Conservation (phyloP, 2,113 vertebrate genomes). For the Sphyrna mokarran region DNA sequence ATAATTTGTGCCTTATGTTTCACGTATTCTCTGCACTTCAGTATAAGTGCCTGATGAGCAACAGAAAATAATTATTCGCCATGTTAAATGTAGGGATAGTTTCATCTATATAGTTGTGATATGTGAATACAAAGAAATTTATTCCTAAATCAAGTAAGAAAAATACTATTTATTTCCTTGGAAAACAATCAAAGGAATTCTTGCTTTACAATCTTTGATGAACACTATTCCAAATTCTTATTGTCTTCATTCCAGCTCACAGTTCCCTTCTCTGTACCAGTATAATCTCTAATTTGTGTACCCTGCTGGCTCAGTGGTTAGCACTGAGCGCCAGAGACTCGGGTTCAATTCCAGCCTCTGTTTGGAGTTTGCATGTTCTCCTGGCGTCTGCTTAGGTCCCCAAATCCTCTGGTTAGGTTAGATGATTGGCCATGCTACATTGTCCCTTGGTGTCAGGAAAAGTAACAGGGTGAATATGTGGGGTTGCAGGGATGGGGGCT, state of each 20-base stretch:
- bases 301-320: no score
- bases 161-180: background rate
- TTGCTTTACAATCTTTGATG: background rate
- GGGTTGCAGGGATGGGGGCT: no score
- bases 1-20: background rate
- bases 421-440: no score
- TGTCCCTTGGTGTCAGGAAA: no score
- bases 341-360: no score
- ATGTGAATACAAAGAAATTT: background rate
- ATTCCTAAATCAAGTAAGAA: background rate
- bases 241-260: background rate
- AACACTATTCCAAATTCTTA: background rate
- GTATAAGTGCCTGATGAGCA: background rate
- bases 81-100: background rate
- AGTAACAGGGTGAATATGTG: no score
- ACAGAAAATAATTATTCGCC: background rate
- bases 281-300: no score
- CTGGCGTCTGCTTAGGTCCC: no score
- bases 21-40: background rate
- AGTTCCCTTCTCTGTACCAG: background rate
- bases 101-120: background rate
- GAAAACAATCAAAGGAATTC: background rate
- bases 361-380: no score
- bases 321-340: no score
- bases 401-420: no score